Conservation (phyloP, 2,888 invertebrate genomes). For the Gastracanthus pulcherrimus region DNA sequence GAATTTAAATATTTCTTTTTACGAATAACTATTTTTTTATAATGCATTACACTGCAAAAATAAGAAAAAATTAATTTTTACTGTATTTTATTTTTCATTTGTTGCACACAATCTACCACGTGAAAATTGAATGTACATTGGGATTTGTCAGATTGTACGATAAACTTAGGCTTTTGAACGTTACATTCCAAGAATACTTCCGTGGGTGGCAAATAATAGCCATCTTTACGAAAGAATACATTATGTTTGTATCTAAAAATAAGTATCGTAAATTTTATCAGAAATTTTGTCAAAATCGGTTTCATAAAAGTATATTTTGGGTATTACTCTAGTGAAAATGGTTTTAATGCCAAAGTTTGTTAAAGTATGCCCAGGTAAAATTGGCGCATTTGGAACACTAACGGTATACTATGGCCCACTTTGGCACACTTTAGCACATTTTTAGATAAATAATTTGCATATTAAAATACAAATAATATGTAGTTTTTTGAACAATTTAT, state of each 20-base stretch:
- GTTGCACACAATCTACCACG: slow-evolving; percentile 14
- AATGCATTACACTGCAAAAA: neutral
- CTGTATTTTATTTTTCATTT: neutral
- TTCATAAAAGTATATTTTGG: neutral
- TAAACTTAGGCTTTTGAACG: neutral
- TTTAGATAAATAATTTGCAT: no score
- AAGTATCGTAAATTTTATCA: neutral
- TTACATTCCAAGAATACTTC: slow-evolving; percentile 61
- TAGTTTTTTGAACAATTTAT: no score
- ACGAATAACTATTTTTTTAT: no score
- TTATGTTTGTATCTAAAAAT: slow-evolving; percentile 61
- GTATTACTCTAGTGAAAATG: no score
- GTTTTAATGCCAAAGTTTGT: no score
- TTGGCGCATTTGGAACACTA: no score
- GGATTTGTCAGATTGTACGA: neutral
- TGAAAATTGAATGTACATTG: slow-evolving; percentile 46
- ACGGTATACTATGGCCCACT: no score
- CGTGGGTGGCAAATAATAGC: slow-evolving; percentile 61
- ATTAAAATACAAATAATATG: no score
- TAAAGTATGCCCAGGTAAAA: no score
- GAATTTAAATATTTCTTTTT: neutral
- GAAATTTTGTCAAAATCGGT: neutral
- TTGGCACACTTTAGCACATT: no score
- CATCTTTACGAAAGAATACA: slow-evolving; percentile 62
- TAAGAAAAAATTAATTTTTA: neutral